A percentile compares a stretch with the other conserved stretches of the same genome.
Conservation (phyloP, 2,888 invertebrate genomes). For the Metopia argyrocephala region DNA sequence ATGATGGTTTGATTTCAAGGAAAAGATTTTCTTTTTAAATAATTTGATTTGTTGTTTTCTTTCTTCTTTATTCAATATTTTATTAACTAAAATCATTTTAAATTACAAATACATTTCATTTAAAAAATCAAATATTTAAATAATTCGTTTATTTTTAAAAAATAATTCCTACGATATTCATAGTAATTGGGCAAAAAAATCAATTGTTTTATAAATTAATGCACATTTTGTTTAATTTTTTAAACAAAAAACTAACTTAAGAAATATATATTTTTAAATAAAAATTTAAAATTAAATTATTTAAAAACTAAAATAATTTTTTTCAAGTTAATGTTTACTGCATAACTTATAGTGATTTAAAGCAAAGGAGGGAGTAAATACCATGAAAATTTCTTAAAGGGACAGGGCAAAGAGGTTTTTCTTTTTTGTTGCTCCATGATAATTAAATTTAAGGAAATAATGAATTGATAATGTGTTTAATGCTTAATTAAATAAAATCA, state of each 20-base stretch:
- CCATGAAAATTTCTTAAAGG: no score
- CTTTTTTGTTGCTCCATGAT: no score
- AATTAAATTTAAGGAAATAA: no score
- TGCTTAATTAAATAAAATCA: slow-evolving; percentile 16
- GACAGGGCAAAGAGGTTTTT: no score
- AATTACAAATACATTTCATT: slow-evolving; percentile 55
- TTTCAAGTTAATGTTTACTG: no score
- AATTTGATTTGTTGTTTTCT: slow-evolving; percentile 1
- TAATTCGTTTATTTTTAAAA: slow-evolving; percentile 22
- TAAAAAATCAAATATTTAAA: slow-evolving; percentile 3
- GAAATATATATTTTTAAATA: neutral
- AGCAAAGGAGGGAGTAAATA: no score
- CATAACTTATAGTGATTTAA: no score
- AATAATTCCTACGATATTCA: slow-evolving; percentile 24
- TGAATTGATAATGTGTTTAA: slow-evolving; percentile 11
- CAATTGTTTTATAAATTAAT: neutral
- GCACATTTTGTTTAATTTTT: slow-evolving; percentile 17
- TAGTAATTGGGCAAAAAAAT: slow-evolving; percentile 27
- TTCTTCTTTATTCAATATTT: slow-evolving; percentile 38
- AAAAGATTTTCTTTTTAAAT: neutral
- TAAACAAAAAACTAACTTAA: slow-evolving; percentile 18
- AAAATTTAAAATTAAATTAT: slow-evolving; percentile 21
- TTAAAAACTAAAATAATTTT: neutral
- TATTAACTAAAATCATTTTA: slow-evolving; percentile 54
- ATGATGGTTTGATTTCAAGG: neutral